Percentiles rank a stretch among this genome's conserved stretches.
phyloP scores from a whole-genome alignment of 2,888 invertebrate genomes.

The Drosophila nigricruria region DNA sequence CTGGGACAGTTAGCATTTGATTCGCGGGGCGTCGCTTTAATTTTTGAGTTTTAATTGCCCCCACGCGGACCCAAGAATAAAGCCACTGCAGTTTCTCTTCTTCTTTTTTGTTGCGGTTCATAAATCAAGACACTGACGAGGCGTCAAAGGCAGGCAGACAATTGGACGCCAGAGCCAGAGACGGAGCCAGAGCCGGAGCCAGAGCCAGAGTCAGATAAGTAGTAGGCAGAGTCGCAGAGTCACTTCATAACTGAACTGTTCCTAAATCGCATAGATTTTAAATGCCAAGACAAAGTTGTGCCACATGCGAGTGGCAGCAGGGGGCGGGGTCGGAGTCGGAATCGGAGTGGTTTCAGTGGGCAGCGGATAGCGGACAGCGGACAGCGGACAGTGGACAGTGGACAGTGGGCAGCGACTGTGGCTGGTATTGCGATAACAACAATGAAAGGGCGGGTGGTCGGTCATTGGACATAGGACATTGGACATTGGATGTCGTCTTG shows the following conservation, averaged over 20 bases:
- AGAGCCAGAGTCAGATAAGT: background rate
- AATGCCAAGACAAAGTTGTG: conserved; percentile 54
- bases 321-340: background rate
- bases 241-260: conserved; percentile 48
- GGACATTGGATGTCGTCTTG: conserved; percentile 63
- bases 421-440: conserved; percentile 42
- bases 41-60: conserved; percentile 76
- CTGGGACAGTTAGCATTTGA: conserved; percentile 54
- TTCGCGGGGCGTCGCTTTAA: conserved; percentile 38
- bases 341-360: background rate
- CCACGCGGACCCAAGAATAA: conserved; percentile 23
- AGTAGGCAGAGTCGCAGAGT: background rate
- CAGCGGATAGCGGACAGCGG: background rate
- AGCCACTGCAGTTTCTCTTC: conserved; percentile 9
- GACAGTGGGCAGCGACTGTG: conserved; percentile 5
- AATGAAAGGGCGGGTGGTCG: conserved; percentile 35
- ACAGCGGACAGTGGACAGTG: too few relatives aligned
- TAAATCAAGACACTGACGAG: conserved; percentile 74
- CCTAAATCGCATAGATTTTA: conserved; percentile 52
- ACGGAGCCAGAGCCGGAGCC: background rate
- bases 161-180: conserved; percentile 45
- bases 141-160: conserved; percentile 67
- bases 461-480: conserved; percentile 34
- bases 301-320: conserved; percentile 30
- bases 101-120: conserved; percentile 15